Evolutionary conservation across 2,888 invertebrate species (phyloP).

Genomic region (Esperia sulphurella): DNA sequence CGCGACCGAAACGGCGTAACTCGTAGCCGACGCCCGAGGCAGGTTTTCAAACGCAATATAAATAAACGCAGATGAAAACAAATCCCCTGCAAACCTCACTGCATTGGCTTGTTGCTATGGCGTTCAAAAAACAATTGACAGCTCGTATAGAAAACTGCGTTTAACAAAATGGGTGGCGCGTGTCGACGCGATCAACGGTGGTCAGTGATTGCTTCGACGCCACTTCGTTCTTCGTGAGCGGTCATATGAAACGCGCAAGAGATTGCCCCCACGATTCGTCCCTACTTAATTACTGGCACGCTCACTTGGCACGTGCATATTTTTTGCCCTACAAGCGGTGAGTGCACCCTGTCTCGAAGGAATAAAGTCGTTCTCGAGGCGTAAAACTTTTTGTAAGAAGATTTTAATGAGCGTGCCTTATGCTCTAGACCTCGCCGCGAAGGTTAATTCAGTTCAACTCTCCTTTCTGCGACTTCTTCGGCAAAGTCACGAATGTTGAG

Average conservation of each 20-base stretch:
- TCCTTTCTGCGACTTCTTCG: slow-evolving; percentile 37
- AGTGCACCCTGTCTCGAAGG: slow-evolving; percentile 49
- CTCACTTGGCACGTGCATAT: slow-evolving; percentile 60
- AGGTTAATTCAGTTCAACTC: slow-evolving; percentile 62
- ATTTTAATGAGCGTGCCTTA: slow-evolving; percentile 53
- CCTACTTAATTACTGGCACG: slow-evolving; percentile 71
- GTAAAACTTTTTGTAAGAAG: slow-evolving; percentile 50
- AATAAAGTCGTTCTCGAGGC: slow-evolving; percentile 42
- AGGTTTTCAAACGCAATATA: slow-evolving; percentile 52
- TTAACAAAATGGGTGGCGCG: slow-evolving; percentile 48
- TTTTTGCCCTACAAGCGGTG: slow-evolving; percentile 44
- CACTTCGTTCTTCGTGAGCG: slow-evolving; percentile 54
- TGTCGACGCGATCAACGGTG: slow-evolving; percentile 43
- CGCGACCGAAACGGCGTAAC: slow-evolving; percentile 39
- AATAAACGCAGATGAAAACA: slow-evolving; percentile 36
- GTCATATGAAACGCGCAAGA: slow-evolving; percentile 46
- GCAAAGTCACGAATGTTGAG: slow-evolving; percentile 54
- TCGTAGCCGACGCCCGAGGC: slow-evolving; percentile 34
- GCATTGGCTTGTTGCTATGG: slow-evolving; percentile 40
- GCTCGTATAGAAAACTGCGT: slow-evolving; percentile 51
- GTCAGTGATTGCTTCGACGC: slow-evolving; percentile 49
- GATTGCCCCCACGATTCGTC: slow-evolving; percentile 45
- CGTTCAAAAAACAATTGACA: slow-evolving; percentile 44
- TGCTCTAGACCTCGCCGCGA: slow-evolving; percentile 43
- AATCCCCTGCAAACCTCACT: slow-evolving; percentile 22